Evolutionary conservation across 2,888 invertebrate genomes (phyloP).

Genomic region (Lasioglossum marginatum): DNA sequence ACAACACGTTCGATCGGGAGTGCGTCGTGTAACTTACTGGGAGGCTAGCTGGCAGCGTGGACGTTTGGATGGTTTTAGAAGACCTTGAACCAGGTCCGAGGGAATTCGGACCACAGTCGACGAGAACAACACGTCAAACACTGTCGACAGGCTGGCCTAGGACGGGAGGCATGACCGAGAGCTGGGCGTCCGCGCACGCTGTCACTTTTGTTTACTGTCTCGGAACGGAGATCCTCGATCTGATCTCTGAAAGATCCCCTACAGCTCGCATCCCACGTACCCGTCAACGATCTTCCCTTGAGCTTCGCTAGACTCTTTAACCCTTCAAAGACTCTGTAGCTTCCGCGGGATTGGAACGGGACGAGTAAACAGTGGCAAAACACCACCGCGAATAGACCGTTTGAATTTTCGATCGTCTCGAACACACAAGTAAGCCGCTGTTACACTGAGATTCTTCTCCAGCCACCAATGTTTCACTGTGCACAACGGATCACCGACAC

Average conservation of each 20-base stretch:
- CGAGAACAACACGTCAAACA: constrained; percentile 49
- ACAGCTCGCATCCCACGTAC: constrained; percentile 2
- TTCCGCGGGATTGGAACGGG: constrained; percentile 12
- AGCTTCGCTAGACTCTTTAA: neutral
- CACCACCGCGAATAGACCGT: constrained; percentile 39
- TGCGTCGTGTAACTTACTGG: constrained; percentile 46
- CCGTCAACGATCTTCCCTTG: neutral
- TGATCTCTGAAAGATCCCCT: neutral
- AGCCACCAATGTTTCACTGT: constrained; percentile 25
- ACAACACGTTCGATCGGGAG: constrained; percentile 42
- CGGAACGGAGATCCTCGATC: constrained; percentile 13
- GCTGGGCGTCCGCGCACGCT: constrained; percentile 65
- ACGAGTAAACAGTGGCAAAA: constrained; percentile 67
- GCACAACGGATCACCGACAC: constrained; percentile 32
- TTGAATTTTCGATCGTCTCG: constrained; percentile 39
- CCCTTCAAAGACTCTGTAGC: neutral
- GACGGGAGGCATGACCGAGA: constrained; percentile 58
- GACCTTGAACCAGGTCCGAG: constrained; percentile 69
- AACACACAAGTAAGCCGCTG: constrained; percentile 10
- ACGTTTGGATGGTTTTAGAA: constrained; percentile 68
- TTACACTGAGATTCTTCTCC: constrained; percentile 18
- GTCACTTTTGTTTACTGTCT: constrained; percentile 79
- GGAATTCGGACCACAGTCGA: constrained; percentile 56
- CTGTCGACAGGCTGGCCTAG: constrained; percentile 33
- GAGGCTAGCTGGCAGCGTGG: constrained; percentile 52